Evolutionary conservation across 2,888 invertebrate species (phyloP).

Genomic region (Bruchidius siliquastri): DNA sequence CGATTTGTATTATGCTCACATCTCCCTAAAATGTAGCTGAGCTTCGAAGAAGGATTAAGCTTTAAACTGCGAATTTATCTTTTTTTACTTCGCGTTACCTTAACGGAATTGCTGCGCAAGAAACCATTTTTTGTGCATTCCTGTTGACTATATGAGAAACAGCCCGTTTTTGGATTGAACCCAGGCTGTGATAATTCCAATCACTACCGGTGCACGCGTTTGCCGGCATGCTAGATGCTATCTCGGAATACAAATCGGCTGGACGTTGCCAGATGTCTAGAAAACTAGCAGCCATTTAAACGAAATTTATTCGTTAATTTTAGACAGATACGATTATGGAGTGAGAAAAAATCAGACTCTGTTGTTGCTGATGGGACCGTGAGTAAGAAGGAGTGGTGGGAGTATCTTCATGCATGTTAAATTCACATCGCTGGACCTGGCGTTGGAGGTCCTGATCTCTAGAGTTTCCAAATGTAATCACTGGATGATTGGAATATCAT

Average conservation of each 20-base stretch:
- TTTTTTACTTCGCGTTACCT: neutral
- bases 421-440: no score
- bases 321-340: no score
- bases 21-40: neutral
- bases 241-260: neutral
- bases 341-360: no score
- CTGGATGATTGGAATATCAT: no score
- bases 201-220: neutral
- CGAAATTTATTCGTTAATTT: no score
- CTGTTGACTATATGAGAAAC: neutral
- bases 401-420: no score
- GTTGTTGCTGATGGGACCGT: no score
- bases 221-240: neutral
- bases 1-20: neutral
- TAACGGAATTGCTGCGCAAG: neutral
- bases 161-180: neutral
- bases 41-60: neutral
- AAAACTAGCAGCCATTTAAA: no score
- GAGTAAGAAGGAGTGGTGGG: no score
- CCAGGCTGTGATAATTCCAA: neutral
- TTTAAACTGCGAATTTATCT: neutral
- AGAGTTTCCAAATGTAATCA: no score
- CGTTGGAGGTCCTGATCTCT: no score
- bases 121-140: neutral
- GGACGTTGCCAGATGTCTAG: neutral